These are phyloP conservation scores for Villa cingulata DNA, from an alignment of 2,888 invertebrate genomes.

Conservation along the genomic window DNA sequence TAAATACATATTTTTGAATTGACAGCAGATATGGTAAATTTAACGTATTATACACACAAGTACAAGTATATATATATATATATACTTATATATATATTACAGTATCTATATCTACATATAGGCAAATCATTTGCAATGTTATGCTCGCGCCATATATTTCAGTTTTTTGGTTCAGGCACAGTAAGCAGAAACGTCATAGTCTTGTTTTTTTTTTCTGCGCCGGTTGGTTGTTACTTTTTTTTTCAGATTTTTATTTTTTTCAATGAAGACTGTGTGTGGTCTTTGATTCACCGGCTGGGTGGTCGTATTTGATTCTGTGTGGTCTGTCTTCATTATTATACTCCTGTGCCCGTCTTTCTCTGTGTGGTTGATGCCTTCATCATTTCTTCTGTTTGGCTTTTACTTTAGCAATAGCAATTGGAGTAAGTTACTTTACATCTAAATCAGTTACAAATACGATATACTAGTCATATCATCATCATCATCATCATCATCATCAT, in stretches of 20 bases:
- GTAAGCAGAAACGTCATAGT: slow-evolving; percentile 9
- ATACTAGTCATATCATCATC: no score
- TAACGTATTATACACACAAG: no score
- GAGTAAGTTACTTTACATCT: not conserved
- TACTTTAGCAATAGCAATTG: not conserved
- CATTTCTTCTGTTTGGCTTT: not conserved
- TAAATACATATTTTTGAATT: not conserved
- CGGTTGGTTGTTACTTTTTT: slow-evolving; percentile 10
- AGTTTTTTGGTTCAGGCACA: slow-evolving; percentile 3
- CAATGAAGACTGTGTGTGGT: slow-evolving; percentile 19
- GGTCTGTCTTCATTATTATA: slow-evolving; percentile 21
- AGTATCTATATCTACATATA: not conserved
- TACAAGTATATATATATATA: no score
- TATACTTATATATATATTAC: not conserved
- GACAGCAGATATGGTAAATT: no score
- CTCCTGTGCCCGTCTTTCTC: slow-evolving; percentile 16
- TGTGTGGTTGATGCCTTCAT: slow-evolving; percentile 14
- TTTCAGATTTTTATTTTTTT: slow-evolving; percentile 12
- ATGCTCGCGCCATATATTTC: not conserved
- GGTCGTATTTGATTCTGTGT: slow-evolving; percentile 21
- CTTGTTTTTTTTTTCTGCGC: slow-evolving; percentile 13
- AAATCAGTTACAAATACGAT: not conserved
- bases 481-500: not conserved
- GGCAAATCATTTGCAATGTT: not conserved
- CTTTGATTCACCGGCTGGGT: slow-evolving; percentile 19